Conservation (phyloP, 2,797 vertebrate genomes). For the Lagothrix lagotricha region DNA sequence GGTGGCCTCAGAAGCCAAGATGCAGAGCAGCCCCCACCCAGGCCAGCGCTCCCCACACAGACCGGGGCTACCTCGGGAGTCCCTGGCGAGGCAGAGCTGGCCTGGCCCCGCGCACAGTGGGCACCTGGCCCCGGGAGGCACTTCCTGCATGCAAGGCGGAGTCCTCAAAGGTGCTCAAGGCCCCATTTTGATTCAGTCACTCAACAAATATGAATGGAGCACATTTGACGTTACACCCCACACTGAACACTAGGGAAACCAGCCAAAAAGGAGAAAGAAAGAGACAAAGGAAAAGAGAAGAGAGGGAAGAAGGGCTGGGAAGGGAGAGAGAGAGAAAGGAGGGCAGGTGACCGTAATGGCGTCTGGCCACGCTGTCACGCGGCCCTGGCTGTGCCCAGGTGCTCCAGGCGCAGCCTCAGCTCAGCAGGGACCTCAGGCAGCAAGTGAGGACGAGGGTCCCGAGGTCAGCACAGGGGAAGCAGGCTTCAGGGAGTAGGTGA, state of each 20-base stretch:
- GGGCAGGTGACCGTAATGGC: rapidly evolving
- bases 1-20: background rate
- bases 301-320: background rate
- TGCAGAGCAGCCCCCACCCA: background rate
- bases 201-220: background rate
- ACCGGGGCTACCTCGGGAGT: rapidly evolving
- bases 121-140: rapidly evolving
- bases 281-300: rapidly evolving
- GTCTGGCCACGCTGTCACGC: background rate
- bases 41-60: background rate
- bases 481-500: background rate
- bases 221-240: rapidly evolving
- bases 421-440: rapidly evolving
- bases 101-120: rapidly evolving
- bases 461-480: background rate
- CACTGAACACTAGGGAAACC: rapidly evolving
- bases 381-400: background rate
- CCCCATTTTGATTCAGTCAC: rapidly evolving
- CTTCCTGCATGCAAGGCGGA: background rate
- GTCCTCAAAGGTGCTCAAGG: background rate
- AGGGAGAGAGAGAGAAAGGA: rapidly evolving
- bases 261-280: background rate
- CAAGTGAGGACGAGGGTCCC: background rate
- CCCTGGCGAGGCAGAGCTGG: rapidly evolving
- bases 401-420: background rate